Evolutionary conservation across 2,888 invertebrate genomes (phyloP), one percentile per base, ranked within the genome.

Genomic region (Melipona beecheii): DNA sequence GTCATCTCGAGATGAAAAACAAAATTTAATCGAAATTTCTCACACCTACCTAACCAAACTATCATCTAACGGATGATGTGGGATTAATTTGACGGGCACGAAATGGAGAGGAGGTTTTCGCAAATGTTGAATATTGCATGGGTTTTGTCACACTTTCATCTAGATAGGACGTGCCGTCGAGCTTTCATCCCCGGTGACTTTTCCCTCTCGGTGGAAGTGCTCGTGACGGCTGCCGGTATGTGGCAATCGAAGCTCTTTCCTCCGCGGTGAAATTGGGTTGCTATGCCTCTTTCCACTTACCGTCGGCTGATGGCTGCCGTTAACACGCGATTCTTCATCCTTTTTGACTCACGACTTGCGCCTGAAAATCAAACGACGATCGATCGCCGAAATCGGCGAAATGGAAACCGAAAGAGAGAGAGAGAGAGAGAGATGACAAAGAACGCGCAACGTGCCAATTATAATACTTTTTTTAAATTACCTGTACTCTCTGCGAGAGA

Each of bases 241-340:
- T 77, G 79, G 75, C 83, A 58, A 75, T 87, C 73, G 77, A 70
- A 83, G 72, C 75, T 80, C 72, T 80, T 83, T 80, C 64, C 69
- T 77, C 66, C 52, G 60, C 31, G 36, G 21, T 62, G 75, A 82
- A 88, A 88, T 88, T 86, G 77, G 86, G 82, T 88, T 84, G 88
- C 43, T 43, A 43, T 76, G 76, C 80, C 81, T 84, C 31, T 68
- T 88, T 77, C 78, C 68, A 66, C 70, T 81, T 74, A 60, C 72
- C 73, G 64, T 19, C 43, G 43, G 43, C 66, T 70, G 60, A 60
- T 64, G 60, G 56, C 70, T 75, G 75, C 64, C 83, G 68, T 76
- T 80, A 83, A 58, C 72, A 71, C 75, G 75, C 72, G 60, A 72
- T 72, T 79, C 24, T 71, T 11, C 52, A 50, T 52, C 58, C 71